phyloP scores from a whole-genome alignment of 1,140 invertebrate species.

The Mercenaria mercenaria region DNA sequence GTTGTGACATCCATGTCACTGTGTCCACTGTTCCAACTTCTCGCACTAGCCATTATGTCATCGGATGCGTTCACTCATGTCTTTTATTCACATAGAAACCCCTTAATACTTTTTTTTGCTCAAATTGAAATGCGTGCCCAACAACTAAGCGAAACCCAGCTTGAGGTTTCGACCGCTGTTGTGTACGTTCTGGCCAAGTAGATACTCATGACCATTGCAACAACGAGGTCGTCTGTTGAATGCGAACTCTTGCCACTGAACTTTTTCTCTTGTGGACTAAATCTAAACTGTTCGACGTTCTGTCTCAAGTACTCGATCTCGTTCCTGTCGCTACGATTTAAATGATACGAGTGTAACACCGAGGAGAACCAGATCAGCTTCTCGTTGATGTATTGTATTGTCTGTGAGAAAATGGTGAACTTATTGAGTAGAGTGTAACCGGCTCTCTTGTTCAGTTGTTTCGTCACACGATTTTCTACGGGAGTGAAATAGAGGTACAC shows the following conservation, averaged over 20 bases:
- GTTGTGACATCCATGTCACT: too few species aligned
- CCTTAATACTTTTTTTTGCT: neutral
- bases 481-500: neutral
- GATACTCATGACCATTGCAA: neutral
- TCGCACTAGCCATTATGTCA: too few species aligned
- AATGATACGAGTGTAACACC: neutral
- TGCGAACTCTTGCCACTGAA: neutral
- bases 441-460: neutral
- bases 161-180: neutral
- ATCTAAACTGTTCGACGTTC: neutral
- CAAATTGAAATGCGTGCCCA: neutral
- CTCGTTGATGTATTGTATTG: neutral
- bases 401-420: slow-evolving; percentile 12
- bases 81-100: too few species aligned
- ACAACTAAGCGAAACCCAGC: neutral
- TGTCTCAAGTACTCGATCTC: slow-evolving; percentile 32
- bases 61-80: too few species aligned
- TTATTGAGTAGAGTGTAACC: slow-evolving; percentile 10
- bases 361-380: slow-evolving; percentile 25
- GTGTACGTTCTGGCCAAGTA: neutral
- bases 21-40: too few species aligned
- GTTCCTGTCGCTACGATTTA: neutral
- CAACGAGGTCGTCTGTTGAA: neutral
- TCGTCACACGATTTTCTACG: neutral
- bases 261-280: neutral